phyloP scores from a whole-genome alignment of 1,140 invertebrate genomes.

The Spodoptera litura region DNA sequence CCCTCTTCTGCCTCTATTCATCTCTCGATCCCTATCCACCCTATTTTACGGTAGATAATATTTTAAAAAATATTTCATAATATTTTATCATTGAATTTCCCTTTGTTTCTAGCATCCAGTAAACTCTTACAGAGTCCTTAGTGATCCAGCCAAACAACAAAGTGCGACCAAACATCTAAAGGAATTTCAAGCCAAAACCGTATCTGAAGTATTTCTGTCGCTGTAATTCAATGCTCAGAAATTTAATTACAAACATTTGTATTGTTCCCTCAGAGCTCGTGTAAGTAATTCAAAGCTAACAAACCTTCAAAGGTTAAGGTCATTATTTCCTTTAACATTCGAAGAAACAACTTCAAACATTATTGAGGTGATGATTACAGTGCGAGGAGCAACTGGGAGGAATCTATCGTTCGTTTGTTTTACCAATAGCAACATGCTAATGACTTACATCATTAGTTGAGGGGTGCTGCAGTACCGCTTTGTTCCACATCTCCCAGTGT shows the following conservation, averaged over 20 bases:
- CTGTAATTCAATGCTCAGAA: slow-evolving; percentile 10
- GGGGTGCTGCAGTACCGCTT: not conserved
- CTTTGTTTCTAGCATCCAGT: too few relatives aligned
- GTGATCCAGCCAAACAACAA: not conserved
- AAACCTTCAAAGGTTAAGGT: slow-evolving; percentile 9
- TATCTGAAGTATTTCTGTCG: slow-evolving; percentile 20
- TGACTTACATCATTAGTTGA: not conserved
- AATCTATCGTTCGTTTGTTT: slow-evolving; percentile 1
- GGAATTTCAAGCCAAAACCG: slow-evolving; percentile 5
- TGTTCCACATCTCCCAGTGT: slow-evolving; percentile 4
- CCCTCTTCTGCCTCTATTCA: too few relatives aligned
- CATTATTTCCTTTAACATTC: slow-evolving; percentile 7
- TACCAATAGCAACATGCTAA: not conserved
- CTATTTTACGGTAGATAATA: too few relatives aligned
- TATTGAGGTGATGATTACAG: not conserved
- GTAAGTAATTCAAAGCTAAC: slow-evolving; percentile 25
- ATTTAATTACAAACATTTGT: slow-evolving; percentile 39
- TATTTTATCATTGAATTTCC: too few relatives aligned
- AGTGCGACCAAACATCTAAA: slow-evolving; percentile 1
- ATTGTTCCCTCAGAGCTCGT: slow-evolving; percentile 8
- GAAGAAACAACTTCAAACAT: slow-evolving; percentile 15
- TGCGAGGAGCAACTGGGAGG: not conserved
- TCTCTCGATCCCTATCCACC: too few relatives aligned
- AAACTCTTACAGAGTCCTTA: too few relatives aligned
- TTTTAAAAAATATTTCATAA: too few relatives aligned